Conservation (phyloP, 2,113 vertebrate genomes). For the Nematolebias whitei region DNA sequence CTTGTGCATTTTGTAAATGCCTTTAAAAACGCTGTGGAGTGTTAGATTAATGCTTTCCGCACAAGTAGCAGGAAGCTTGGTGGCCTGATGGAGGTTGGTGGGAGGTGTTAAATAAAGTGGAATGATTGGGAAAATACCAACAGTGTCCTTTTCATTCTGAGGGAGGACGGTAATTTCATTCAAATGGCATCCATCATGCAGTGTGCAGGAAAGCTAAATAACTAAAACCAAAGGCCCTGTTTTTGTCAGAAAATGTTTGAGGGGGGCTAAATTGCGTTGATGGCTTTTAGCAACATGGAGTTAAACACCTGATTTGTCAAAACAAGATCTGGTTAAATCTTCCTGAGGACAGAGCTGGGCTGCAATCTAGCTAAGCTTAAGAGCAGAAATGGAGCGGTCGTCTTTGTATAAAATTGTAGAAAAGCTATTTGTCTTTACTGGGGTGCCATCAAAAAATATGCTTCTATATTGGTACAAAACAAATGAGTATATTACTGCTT, state of each 20-base stretch:
- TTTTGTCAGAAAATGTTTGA: constrained; percentile 7
- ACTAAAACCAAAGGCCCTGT: constrained; percentile 18
- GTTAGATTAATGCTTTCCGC: constrained; percentile 56
- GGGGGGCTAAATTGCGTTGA: background rate
- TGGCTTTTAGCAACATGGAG: constrained; percentile 1
- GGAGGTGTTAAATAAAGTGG: constrained; percentile 46
- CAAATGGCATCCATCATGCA: constrained; percentile 44
- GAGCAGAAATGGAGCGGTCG: constrained; percentile 15
- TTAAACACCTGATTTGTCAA: constrained; percentile 40
- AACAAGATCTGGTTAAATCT: constrained; percentile 32
- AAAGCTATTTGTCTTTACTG: no score
- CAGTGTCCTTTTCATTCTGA: constrained; percentile 22
- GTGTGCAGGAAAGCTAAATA: constrained; percentile 30
- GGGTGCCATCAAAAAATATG: background rate
- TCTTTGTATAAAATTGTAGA: background rate
- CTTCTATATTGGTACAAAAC: constrained; percentile 8
- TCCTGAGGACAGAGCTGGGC: constrained; percentile 22
- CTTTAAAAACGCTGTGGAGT: constrained; percentile 50
- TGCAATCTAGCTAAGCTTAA: constrained; percentile 15
- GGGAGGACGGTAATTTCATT: constrained; percentile 38
- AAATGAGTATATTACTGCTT: constrained; percentile 4
- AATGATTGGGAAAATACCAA: constrained; percentile 51
- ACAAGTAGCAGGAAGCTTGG: constrained; percentile 20
- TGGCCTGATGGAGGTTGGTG: constrained; percentile 10
- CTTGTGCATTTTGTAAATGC: constrained; percentile 61